These are phyloP conservation scores for Macrotrachela quadricornifera DNA, from an alignment of 1,140 invertebrate species.

Conservation along the genomic window DNA sequence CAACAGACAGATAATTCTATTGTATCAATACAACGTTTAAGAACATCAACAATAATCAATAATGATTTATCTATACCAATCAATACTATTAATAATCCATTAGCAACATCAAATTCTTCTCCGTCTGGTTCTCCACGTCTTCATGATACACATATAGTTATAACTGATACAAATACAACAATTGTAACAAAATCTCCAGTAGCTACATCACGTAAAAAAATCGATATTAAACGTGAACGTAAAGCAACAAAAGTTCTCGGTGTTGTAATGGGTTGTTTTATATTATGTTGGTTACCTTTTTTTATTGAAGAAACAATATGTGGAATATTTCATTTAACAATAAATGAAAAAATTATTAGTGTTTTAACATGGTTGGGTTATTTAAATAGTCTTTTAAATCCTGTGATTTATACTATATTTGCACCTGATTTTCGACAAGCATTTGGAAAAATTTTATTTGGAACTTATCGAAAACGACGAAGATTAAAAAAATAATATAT, in stretches of 20 bases:
- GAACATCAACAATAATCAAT: too few relatives aligned
- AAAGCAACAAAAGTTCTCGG: conserved; percentile 32
- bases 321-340: too few relatives aligned
- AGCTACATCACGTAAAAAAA: conserved; percentile 13
- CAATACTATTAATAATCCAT: too few relatives aligned
- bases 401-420: conserved; percentile 29
- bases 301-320: conserved; percentile 20
- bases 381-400: conserved; percentile 26
- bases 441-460: conserved; percentile 20
- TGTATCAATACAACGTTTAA: too few relatives aligned
- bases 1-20: too few relatives aligned
- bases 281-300: conserved; percentile 30
- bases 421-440: conserved; percentile 27
- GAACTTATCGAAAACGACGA: conserved; percentile 7
- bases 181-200: too few relatives aligned
- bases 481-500: too few relatives aligned
- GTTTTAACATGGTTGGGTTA: conserved; percentile 26
- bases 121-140: too few relatives aligned
- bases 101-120: too few relatives aligned
- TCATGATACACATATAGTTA: too few relatives aligned
- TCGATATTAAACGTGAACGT: conserved; percentile 31
- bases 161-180: too few relatives aligned
- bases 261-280: conserved; percentile 30
- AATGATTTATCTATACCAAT: too few relatives aligned
- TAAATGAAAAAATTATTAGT: conserved; percentile 11